These are phyloP conservation scores for rat (Rattus norvegicus) DNA, from an alignment of 2,113 vertebrate species.

Conservation along the genomic window DNA sequence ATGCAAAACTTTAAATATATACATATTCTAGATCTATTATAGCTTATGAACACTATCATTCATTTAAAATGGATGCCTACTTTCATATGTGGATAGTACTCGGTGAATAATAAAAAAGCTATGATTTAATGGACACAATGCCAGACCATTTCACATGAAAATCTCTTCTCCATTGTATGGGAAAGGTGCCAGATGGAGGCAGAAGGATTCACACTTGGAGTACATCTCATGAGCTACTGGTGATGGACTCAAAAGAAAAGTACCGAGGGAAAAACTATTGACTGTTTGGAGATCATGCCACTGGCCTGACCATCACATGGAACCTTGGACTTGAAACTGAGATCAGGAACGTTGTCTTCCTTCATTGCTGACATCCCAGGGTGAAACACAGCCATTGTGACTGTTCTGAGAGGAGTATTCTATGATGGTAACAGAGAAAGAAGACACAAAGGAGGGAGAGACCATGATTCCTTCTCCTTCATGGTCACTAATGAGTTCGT, in stretches of 20 bases:
- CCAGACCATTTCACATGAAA: slow-evolving; percentile 60
- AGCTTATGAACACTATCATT: slow-evolving; percentile 53
- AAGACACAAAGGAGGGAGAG: background rate
- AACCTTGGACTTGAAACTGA: background rate
- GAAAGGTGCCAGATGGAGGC: background rate
- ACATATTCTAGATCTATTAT: slow-evolving; percentile 45
- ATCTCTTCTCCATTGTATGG: background rate
- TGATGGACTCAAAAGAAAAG: slow-evolving; percentile 5
- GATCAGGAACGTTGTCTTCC: background rate
- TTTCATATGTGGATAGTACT: slow-evolving; percentile 54
- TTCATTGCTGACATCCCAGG: background rate
- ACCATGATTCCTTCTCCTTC: background rate
- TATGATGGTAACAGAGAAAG: background rate
- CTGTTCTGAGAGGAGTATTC: background rate
- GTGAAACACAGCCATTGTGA: background rate
- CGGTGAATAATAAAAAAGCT: slow-evolving; percentile 65
- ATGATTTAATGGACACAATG: slow-evolving; percentile 46
- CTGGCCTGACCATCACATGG: no score
- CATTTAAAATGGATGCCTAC: slow-evolving; percentile 65
- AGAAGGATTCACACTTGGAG: slow-evolving; percentile 19
- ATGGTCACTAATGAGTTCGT: background rate
- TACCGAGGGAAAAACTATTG: background rate
- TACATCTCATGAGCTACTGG: background rate
- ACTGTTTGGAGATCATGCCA: background rate
- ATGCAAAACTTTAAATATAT: slow-evolving; percentile 30